A percentile compares a stretch with the other conserved stretches of the same genome.
phyloP scores from a whole-genome alignment of 2,797 vertebrate genomes.

The Austrolebias charrua region DNA sequence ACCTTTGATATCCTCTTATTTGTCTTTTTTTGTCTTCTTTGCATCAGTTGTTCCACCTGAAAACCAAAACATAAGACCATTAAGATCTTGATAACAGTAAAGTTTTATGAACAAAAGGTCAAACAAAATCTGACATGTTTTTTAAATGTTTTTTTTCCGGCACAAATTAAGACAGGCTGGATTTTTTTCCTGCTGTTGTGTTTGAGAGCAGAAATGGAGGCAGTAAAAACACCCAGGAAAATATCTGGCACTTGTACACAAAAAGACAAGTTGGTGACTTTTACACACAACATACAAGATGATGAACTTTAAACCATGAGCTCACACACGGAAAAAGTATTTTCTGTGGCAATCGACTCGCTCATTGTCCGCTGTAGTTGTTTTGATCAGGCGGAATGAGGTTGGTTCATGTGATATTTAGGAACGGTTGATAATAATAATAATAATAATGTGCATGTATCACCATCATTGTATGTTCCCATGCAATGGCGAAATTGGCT shows the following conservation, averaged over 20 bases:
- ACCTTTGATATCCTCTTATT: too few relatives aligned
- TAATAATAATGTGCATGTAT: too few relatives aligned
- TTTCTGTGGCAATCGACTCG: slow-evolving; percentile 1
- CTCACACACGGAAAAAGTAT: neutral
- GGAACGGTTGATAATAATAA: too few relatives aligned
- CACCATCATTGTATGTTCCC: too few relatives aligned
- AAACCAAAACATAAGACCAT: slow-evolving; percentile 43
- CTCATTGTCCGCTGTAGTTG: slow-evolving; percentile 18
- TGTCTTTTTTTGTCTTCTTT: neutral
- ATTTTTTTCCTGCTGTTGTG: slow-evolving; percentile 1
- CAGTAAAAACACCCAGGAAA: slow-evolving; percentile 26
- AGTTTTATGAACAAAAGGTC: too few relatives aligned
- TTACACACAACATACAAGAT: slow-evolving; percentile 6
- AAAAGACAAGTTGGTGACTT: neutral
- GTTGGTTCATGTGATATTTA: too few relatives aligned
- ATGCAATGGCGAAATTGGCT: too few relatives aligned
- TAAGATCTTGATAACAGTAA: too few relatives aligned
- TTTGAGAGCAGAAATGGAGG: slow-evolving; percentile 11
- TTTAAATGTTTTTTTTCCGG: too few relatives aligned
- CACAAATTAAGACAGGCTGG: too few relatives aligned
- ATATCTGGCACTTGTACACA: slow-evolving; percentile 9
- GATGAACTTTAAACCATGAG: slow-evolving; percentile 23
- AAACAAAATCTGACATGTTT: too few relatives aligned
- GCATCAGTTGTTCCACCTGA: slow-evolving; percentile 35
- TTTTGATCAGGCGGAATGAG: slow-evolving; percentile 9